Conservation (phyloP, 2,888 invertebrate species). For the Sphaerophoria rueppellii region DNA sequence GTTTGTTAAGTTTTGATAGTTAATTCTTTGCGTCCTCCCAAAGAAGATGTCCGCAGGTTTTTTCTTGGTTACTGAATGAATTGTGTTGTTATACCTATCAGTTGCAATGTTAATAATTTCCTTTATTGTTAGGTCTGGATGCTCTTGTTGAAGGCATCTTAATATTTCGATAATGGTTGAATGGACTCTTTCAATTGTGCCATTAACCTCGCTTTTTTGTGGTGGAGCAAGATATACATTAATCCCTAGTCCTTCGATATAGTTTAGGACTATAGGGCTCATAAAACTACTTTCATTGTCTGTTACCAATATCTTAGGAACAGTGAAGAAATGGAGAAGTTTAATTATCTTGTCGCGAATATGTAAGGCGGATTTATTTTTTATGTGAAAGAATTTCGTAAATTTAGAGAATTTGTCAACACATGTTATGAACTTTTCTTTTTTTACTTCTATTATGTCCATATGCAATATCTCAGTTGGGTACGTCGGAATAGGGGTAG, state of each 20-base stretch:
- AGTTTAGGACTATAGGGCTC: conserved; percentile 57
- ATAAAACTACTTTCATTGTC: background rate
- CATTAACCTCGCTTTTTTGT: conserved; percentile 15
- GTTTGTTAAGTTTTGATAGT: conserved; percentile 32
- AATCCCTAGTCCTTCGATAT: conserved; percentile 62
- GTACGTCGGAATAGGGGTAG: too few relatives aligned
- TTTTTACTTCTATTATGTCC: too few relatives aligned
- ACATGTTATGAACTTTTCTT: background rate
- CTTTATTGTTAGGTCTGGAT: conserved; percentile 20
- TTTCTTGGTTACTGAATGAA: conserved; percentile 36
- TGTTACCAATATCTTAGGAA: conserved; percentile 1
- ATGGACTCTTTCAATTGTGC: background rate
- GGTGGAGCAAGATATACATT: conserved; percentile 45
- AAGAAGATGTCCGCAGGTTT: conserved; percentile 68
- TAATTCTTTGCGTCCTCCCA: conserved; percentile 63
- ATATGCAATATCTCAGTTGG: too few relatives aligned
- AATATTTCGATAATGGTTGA: conserved; percentile 54
- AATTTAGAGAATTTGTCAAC: conserved; percentile 18
- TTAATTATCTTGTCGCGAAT: background rate
- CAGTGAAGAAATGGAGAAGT: background rate
- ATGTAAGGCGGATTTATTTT: background rate
- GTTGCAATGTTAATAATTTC: conserved; percentile 52
- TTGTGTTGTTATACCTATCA: too few relatives aligned
- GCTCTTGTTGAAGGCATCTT: conserved; percentile 46
- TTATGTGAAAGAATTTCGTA: conserved; percentile 16